Evolutionary conservation across 37 sponge, comb jelly and placozoan genomes (phyloP), one percentile per base, ranked within the genome.

Genomic region (Cladorhizidae sp.): DNA sequence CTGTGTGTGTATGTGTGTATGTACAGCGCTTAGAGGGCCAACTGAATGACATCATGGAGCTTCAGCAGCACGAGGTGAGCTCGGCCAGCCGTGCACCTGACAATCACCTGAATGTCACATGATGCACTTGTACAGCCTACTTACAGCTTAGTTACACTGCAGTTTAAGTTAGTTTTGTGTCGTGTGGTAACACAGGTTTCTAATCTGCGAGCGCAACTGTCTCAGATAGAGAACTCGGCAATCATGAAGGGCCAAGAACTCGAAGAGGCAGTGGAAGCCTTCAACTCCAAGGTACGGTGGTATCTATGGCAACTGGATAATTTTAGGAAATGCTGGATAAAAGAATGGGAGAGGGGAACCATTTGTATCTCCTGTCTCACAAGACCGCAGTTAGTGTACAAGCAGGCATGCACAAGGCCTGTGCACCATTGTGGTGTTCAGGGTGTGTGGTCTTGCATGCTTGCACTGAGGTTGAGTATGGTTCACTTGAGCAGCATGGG

Each of bases 1-100:
- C n/a, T n/a, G n/a, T n/a, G n/a, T n/a, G n/a, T n/a, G n/a, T n/a
- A n/a, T n/a, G n/a, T n/a, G n/a, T n/a, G n/a, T n/a, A n/a, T 72
- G 7, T 71, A 1, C 51, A 86, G 88, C 41, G 83, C 21, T 64
- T 88, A 32, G 82, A 88, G 51, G 54, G 45, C 9, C 83, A 88
- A 49, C 31, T 88, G 0, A 88, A 88, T 37, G 82, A 81, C 32
- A 55, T 88, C 73, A 88, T 70, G 17, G 88, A 88, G 35, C 56
- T 88, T 0, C 78, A 88, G 45, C 88, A 88, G 54, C 72, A 88
- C 32, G 83, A 73, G 56, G 81, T 88, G 17, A 75, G 51, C 62
- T 28, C 9, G 22, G n/a, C n/a, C n/a, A n/a, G n/a, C n/a, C n/a
- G n/a, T n/a, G n/a, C n/a, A n/a, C 26, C 20, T 64, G 11, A 11